These are phyloP conservation scores for Drosophila repleta DNA, from an alignment of 1,140 invertebrate genomes.

Conservation along the genomic window DNA sequence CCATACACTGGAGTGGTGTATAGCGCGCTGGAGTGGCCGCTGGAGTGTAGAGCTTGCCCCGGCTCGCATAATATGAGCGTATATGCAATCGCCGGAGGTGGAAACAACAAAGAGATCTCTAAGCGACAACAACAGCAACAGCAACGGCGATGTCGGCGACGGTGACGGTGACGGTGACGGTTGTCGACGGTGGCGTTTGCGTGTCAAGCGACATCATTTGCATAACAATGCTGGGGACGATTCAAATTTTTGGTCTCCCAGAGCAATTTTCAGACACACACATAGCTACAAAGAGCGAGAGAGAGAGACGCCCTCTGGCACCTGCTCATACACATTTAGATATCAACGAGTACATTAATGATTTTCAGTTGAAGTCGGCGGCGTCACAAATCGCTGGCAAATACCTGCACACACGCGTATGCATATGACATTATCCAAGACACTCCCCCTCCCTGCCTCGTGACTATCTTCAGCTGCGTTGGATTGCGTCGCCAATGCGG, in stretches of 20 bases:
- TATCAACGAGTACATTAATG: constrained; percentile 55
- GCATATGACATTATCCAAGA: constrained; percentile 66
- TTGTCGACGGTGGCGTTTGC: constrained; percentile 61
- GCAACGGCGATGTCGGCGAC: constrained; percentile 11
- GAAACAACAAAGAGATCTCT: constrained; percentile 74
- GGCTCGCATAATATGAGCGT: constrained; percentile 51
- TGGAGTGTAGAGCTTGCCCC: constrained; percentile 4
- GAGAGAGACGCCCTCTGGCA: constrained; percentile 57
- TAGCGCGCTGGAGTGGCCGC: not conserved
- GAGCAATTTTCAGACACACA: constrained; percentile 70
- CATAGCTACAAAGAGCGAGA: constrained; percentile 17
- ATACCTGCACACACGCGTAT: constrained; percentile 56
- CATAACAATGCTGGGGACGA: constrained; percentile 82
- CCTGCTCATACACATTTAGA: constrained; percentile 50
- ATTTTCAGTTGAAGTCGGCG: constrained; percentile 52
- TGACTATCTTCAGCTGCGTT: constrained; percentile 41
- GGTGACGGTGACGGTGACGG: constrained; percentile 28
- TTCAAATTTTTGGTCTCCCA: constrained; percentile 80
- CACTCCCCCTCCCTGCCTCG: not conserved
- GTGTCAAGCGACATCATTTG: constrained; percentile 80
- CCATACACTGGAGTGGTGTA: constrained; percentile 2
- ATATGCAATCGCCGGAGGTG: constrained; percentile 62
- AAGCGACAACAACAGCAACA: constrained; percentile 56
- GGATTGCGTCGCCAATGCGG: constrained; percentile 73
- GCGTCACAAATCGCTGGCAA: constrained; percentile 52